Evolutionary conservation across 2,113 vertebrate genomes (phyloP).

Genomic region (Eclectus roratus): DNA sequence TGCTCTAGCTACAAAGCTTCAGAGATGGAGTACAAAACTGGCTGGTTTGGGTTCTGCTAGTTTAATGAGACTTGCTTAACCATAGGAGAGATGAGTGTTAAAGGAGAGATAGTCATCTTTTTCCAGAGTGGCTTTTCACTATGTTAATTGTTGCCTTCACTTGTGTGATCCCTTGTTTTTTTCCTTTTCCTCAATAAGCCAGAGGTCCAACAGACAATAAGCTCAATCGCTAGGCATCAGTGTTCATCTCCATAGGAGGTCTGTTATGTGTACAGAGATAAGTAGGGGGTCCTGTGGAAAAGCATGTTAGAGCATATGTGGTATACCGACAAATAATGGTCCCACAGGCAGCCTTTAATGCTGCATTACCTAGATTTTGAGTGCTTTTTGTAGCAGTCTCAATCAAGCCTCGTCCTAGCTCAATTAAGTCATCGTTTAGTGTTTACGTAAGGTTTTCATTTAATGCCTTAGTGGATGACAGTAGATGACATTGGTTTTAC

Average conservation of each 20-base stretch:
- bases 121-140: not conserved
- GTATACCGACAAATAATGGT: not conserved
- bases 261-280: not conserved
- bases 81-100: not conserved
- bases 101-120: not conserved
- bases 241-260: constrained; percentile 13
- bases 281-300: not conserved
- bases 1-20: not conserved
- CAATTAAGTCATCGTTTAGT: not conserved
- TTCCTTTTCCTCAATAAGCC: not conserved
- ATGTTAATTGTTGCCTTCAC: not conserved
- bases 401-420: not conserved
- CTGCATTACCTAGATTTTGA: not conserved
- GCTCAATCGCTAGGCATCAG: not conserved
- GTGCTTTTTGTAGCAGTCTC: not conserved
- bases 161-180: constrained; percentile 11
- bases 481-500: not conserved
- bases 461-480: not conserved
- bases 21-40: not conserved
- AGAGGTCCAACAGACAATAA: not conserved
- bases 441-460: not conserved
- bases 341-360: not conserved
- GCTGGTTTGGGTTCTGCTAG: not conserved
- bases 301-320: not conserved
- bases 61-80: not conserved